A percentile compares a stretch with the other conserved stretches of the same genome.
These are phyloP conservation scores for Cataglyphis livida DNA, from an alignment of 2,888 invertebrate species.

Conservation along the genomic window DNA sequence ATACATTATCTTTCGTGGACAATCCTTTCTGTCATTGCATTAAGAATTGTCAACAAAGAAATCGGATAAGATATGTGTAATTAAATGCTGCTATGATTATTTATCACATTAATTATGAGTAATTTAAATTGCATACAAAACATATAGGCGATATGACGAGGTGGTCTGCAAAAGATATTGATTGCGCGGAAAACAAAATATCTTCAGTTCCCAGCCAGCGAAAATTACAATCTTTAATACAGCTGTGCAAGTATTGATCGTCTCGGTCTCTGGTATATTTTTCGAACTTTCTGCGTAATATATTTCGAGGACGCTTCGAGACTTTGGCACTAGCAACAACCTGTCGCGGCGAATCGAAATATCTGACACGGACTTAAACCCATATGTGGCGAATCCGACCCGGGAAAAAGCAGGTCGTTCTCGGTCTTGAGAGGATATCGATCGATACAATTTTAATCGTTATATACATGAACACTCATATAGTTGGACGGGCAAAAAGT, in stretches of 20 bases:
- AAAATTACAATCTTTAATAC: slow-evolving; percentile 5
- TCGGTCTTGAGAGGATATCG: slow-evolving; percentile 29
- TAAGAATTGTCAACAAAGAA: neutral
- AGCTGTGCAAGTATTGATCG: slow-evolving; percentile 53
- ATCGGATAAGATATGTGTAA: neutral
- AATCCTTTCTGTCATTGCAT: neutral
- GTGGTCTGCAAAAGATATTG: neutral
- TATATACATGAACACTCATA: slow-evolving; percentile 34
- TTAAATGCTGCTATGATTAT: slow-evolving; percentile 6
- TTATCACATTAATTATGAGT: slow-evolving; percentile 2
- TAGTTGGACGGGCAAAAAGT: slow-evolving; percentile 64
- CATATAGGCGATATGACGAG: neutral
- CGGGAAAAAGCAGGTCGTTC: slow-evolving; percentile 27
- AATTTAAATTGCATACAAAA: neutral
- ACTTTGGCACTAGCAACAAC: slow-evolving; percentile 36
- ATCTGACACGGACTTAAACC: slow-evolving; percentile 16
- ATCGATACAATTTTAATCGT: slow-evolving; percentile 50
- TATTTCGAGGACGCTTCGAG: slow-evolving; percentile 36
- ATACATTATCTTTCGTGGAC: neutral
- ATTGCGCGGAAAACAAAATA: neutral
- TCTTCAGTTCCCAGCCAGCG: neutral
- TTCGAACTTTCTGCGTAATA: slow-evolving; percentile 22
- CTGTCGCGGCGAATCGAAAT: slow-evolving; percentile 17
- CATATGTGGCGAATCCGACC: slow-evolving; percentile 11
- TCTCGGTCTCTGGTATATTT: slow-evolving; percentile 7